Evolutionary conservation across 2,888 invertebrate genomes (phyloP).

Genomic region (Spilosoma lubricipeda): DNA sequence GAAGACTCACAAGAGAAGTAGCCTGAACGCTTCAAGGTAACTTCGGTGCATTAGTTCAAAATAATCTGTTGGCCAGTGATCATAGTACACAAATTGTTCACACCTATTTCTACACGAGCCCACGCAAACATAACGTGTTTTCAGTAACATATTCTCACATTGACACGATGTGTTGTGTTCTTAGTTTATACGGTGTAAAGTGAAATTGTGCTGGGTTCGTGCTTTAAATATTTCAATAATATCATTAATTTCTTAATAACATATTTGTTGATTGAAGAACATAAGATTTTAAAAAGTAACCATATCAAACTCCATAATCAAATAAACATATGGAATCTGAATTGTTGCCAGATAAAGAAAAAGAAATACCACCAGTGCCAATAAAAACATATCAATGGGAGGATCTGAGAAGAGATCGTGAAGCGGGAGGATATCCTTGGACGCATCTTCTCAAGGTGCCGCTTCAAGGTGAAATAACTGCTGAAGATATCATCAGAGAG

Average conservation of each 20-base stretch:
- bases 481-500: conserved; percentile 82
- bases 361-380: conserved; percentile 88
- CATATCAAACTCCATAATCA: conserved; percentile 54
- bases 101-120: conserved; percentile 85
- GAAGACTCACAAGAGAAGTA: conserved; percentile 60
- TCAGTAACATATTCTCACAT: conserved; percentile 80
- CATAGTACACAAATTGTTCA: conserved; percentile 83
- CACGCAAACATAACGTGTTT: conserved; percentile 83
- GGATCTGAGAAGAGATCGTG: conserved; percentile 89
- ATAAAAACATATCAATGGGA: conserved; percentile 94
- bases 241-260: conserved; percentile 30
- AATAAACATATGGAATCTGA: conserved; percentile 85
- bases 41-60: conserved; percentile 73
- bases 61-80: conserved; percentile 75
- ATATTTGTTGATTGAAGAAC: conserved; percentile 53
- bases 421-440: conserved; percentile 93
- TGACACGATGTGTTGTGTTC: conserved; percentile 85
- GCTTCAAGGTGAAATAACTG: conserved; percentile 81
- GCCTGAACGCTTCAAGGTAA: conserved; percentile 79
- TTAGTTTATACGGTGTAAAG: conserved; percentile 78
- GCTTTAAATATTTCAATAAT: conserved; percentile 54
- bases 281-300: conserved; percentile 41
- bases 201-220: conserved; percentile 74
- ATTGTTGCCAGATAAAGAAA: conserved; percentile 84
- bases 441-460: conserved; percentile 91